Percentiles rank a stretch among this genome's conserved stretches.
phyloP scores from a whole-genome alignment of 2,888 invertebrate genomes.

The Syrphus vitripennis region DNA sequence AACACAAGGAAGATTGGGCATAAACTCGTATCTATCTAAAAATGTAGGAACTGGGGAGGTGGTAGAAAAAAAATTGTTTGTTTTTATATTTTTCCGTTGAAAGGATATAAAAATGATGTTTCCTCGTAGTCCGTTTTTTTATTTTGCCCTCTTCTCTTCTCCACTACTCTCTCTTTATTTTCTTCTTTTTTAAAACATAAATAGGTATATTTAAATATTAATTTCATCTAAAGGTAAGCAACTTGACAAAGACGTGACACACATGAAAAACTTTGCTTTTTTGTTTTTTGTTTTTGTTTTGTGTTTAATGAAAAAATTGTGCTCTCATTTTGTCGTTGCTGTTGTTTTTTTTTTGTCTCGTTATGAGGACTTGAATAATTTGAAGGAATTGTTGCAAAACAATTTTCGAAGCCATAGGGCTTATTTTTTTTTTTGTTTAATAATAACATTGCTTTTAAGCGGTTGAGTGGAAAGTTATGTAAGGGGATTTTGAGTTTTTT shows the following conservation, averaged over 20 bases:
- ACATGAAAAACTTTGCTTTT: constrained; percentile 11
- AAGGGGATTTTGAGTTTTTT: not conserved
- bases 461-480: constrained; percentile 24
- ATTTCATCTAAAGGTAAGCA: constrained; percentile 36
- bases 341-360: not conserved
- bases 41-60: not conserved
- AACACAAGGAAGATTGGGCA: constrained; percentile 42
- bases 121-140: not conserved
- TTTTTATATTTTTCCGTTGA: constrained; percentile 22
- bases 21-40: not conserved
- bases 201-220: constrained; percentile 57
- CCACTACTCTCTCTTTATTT: not conserved
- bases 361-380: constrained; percentile 24
- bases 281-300: not conserved
- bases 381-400: constrained; percentile 31
- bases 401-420: constrained; percentile 17
- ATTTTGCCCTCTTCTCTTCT: not conserved
- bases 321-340: not conserved
- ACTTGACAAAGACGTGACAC: constrained; percentile 32
- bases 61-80: not conserved
- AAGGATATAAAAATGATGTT: constrained; percentile 24
- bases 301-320: constrained; percentile 3
- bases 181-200: constrained; percentile 21
- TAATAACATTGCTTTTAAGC: constrained; percentile 9
- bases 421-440: constrained; percentile 15